Percentiles rank a stretch among this genome's conserved stretches.
Evolutionary conservation across 2,888 invertebrate genomes (phyloP).

Genomic region (Candidula unifasciata): DNA sequence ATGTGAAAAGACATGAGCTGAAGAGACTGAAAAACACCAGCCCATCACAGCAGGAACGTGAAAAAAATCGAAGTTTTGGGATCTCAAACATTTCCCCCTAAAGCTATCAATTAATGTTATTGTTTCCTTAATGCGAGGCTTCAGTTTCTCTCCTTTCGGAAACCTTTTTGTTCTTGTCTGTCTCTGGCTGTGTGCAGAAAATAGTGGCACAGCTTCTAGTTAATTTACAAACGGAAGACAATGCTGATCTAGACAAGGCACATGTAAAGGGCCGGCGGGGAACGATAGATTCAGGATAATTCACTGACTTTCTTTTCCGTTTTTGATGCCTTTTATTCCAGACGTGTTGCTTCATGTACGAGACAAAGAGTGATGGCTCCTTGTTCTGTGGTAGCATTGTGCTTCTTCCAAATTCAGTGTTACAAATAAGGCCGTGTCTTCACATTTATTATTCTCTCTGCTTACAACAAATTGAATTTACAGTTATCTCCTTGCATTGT

Average conservation of each 20-base stretch:
- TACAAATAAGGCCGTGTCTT: neutral
- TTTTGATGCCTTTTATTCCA: conserved; percentile 9
- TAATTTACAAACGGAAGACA: neutral
- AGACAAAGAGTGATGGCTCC: conserved; percentile 3
- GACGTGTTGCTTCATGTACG: neutral
- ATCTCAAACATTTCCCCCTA: too few relatives aligned
- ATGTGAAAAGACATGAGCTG: too few relatives aligned
- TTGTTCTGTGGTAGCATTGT: neutral
- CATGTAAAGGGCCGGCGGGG: neutral
- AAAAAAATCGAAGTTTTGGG: too few relatives aligned
- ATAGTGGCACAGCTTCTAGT: neutral
- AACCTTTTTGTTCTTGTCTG: conserved; percentile 11
- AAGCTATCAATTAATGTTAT: neutral
- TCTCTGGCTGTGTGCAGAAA: neutral
- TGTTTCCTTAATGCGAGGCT: neutral
- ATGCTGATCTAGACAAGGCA: neutral
- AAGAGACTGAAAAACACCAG: too few relatives aligned
- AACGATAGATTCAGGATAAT: neutral
- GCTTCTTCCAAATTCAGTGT: neutral
- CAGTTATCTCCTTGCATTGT: too few relatives aligned
- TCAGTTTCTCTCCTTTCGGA: neutral
- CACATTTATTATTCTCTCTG: neutral
- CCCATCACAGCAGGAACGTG: too few relatives aligned
- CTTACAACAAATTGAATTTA: too few relatives aligned
- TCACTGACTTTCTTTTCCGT: neutral